phyloP scores from a whole-genome alignment of 2,888 invertebrate genomes.

The Coremacera marginata region DNA sequence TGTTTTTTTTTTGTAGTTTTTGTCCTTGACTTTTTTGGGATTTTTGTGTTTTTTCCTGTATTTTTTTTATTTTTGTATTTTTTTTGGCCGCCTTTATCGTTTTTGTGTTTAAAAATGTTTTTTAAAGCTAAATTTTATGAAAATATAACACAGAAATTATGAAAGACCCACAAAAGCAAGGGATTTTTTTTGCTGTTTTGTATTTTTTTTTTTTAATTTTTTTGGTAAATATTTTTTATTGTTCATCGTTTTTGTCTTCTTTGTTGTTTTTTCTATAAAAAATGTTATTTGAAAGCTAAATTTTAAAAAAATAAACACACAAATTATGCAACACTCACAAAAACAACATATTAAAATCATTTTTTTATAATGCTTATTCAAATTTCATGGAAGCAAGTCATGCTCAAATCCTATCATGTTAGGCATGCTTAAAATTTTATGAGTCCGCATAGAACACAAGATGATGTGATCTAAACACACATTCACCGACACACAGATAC shows the following conservation, averaged over 20 bases:
- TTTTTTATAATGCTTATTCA: not conserved
- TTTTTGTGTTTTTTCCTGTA: no score
- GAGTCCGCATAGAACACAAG: conserved; percentile 25
- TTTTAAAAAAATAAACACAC: conserved; percentile 2
- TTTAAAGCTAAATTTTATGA: not conserved
- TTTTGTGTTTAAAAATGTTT: no score
- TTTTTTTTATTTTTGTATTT: no score
- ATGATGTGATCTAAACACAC: not conserved
- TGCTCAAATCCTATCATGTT: conserved; percentile 19
- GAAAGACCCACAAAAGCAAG: not conserved
- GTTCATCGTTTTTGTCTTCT: no score
- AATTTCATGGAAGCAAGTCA: not conserved
- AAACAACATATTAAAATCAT: no score
- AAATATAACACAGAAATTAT: not conserved
- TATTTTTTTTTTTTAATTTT: no score
- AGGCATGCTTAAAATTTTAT: conserved; percentile 33
- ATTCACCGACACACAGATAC: not conserved
- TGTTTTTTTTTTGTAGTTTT: no score
- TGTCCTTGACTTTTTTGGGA: no score
- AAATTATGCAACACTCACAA: not conserved
- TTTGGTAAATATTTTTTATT: no score
- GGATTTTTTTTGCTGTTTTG: no score
- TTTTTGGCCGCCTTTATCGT: no score
- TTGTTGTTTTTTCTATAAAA: no score
- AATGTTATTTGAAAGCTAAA: not conserved